Base-by-base conservation (phyloP, 2,113 vertebrate species). In the Rynchops niger region DNA sequence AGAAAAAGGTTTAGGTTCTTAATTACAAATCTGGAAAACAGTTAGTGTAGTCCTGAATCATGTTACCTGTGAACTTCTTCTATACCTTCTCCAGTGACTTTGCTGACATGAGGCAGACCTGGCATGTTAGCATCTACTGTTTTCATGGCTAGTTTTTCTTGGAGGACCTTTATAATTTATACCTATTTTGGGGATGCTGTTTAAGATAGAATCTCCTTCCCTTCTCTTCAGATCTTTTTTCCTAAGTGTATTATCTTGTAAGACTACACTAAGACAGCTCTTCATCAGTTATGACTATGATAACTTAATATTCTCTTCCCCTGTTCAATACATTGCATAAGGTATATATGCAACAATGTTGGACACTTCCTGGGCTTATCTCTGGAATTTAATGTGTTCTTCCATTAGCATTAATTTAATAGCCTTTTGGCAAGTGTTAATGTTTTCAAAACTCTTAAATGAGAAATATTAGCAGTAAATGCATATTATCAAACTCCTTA, bases 391-490 rank as follows among this genome's bases (percentile, higher is more conserved):
- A 83, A 78, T 40, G 19, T 70, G 26, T 53, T 86, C 36, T 59
- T 92, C 47, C 86, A 63, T 74, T 47, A 84, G 8, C 27, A 74
- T 74, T 95, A 88, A 86, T 78, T 92, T 83, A 90, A 90, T 20
- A 91, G 72, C 42, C 38, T 78, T 88, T 91, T 59, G 86, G 22
- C n/a, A 91, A 86, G 53, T 53, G 72, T 71, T 88, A 90, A 66
- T 49, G 45, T 94, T 95, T 63, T 74, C 50, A 78, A 76, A 55
- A 71, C 15, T 32, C 53, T 95, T 93, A 86, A 70, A 83, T 36
- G 34, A 62, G 62, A 94, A 83, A 43, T 49, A 92, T 36, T 88
- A 94, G 42, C 67, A 73, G 40, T 34, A 95, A 93, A 94, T 83
- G 34, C 8, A 11, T 73, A 52, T 70, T 86, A 67, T 47, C 55